phyloP scores from a whole-genome alignment of 1,140 invertebrate species.

The Druon quercuslanigerum region DNA sequence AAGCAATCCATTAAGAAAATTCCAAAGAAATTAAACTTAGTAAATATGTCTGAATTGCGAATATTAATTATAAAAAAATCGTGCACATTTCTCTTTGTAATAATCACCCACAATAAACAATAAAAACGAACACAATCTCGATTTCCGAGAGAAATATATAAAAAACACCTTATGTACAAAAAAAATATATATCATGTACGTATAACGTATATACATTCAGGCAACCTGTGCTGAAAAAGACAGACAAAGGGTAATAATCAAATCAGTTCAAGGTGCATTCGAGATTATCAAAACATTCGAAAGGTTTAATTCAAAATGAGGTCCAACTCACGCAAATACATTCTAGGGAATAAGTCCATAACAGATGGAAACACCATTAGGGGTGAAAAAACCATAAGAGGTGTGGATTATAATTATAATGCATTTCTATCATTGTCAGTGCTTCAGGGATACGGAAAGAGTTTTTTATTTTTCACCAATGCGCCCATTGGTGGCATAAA shows the following conservation, averaged over 20 bases:
- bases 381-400: neutral
- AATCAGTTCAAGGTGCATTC: slow-evolving; percentile 51
- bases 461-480: neutral
- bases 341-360: slow-evolving; percentile 18
- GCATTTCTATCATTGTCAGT: slow-evolving; percentile 28
- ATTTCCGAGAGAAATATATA: neutral
- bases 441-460: neutral
- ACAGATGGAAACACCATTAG: neutral
- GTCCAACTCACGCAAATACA: slow-evolving; percentile 16
- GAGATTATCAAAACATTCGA: slow-evolving; percentile 39
- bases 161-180: slow-evolving; percentile 15
- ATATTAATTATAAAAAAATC: slow-evolving; percentile 40
- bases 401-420: slow-evolving; percentile 16
- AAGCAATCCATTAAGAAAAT: too few relatives aligned
- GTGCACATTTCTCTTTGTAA: slow-evolving; percentile 60
- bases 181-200: slow-evolving; percentile 41
- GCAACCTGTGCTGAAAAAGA: slow-evolving; percentile 68
- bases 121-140: neutral
- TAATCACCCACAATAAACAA: slow-evolving; percentile 7
- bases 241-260: slow-evolving; percentile 42
- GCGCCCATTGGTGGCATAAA: neutral
- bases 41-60: too few relatives aligned
- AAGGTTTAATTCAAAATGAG: neutral
- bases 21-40: too few relatives aligned
- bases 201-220: slow-evolving; percentile 54